Evolutionary conservation across 2,888 invertebrate species (phyloP).

Genomic region (Seladonia tumulorum): DNA sequence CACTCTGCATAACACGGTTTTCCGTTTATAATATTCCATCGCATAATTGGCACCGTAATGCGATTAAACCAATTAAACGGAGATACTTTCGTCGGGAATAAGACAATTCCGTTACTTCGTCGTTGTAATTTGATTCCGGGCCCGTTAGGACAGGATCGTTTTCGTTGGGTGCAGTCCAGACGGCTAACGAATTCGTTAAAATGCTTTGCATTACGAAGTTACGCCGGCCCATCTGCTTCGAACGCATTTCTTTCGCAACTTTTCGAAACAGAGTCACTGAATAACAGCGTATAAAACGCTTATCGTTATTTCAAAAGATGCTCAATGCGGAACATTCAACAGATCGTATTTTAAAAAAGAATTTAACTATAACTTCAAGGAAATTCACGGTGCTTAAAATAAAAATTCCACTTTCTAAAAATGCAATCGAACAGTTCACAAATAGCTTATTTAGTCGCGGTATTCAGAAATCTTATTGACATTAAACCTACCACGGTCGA

Average conservation of each 20-base stretch:
- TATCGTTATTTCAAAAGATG: not conserved
- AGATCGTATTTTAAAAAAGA: too few species aligned
- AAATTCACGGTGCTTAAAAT: too few species aligned
- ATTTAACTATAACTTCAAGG: not conserved
- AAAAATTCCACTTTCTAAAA: too few species aligned
- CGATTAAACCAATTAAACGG: slow-evolving; percentile 8
- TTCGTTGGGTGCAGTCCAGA: slow-evolving; percentile 19
- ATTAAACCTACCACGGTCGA: too few species aligned
- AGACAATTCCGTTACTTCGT: slow-evolving; percentile 4
- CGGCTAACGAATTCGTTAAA: slow-evolving; percentile 35
- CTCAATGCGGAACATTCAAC: too few species aligned
- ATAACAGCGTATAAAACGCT: too few species aligned
- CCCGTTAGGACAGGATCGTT: slow-evolving; percentile 45
- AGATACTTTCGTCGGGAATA: not conserved
- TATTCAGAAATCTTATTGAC: too few species aligned
- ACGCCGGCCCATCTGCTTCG: not conserved
- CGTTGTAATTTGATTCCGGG: slow-evolving; percentile 30
- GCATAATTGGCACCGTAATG: not conserved
- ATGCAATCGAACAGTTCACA: too few species aligned
- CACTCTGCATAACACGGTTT: not conserved
- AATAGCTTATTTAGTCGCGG: too few species aligned
- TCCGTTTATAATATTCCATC: not conserved
- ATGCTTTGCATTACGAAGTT: slow-evolving; percentile 42
- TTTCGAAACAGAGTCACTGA: not conserved
- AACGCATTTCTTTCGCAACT: not conserved